phyloP scores from a whole-genome alignment of 1,140 invertebrate species.

The Drosophila murphyi region DNA sequence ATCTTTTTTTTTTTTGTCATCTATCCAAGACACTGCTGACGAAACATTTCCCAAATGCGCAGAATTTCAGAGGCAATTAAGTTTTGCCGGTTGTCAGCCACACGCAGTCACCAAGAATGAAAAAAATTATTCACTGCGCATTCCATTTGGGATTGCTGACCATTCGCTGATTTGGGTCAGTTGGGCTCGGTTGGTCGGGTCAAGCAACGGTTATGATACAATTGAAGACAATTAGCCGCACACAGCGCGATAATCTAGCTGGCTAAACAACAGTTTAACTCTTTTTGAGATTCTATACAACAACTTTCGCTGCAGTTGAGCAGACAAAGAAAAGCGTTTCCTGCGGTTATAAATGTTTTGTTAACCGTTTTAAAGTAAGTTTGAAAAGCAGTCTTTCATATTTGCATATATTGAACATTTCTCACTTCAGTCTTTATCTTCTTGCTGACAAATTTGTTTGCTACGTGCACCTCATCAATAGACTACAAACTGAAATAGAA shows the following conservation, averaged over 20 bases:
- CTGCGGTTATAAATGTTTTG: background rate
- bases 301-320: constrained; percentile 48
- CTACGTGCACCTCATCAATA: constrained; percentile 48
- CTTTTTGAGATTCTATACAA: constrained; percentile 16
- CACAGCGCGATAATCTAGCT: constrained; percentile 3
- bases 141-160: constrained; percentile 41
- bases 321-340: constrained; percentile 25
- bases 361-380: constrained; percentile 1
- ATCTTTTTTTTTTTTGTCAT: constrained; percentile 52
- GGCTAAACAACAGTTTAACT: constrained; percentile 35
- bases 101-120: constrained; percentile 56
- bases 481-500: constrained; percentile 20
- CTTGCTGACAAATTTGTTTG: constrained; percentile 60
- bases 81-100: constrained; percentile 46
- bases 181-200: constrained; percentile 72
- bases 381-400: constrained; percentile 8
- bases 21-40: constrained; percentile 44
- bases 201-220: constrained; percentile 80
- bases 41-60: constrained; percentile 76
- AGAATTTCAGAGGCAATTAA: constrained; percentile 76
- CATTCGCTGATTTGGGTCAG: constrained; percentile 71
- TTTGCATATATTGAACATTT: constrained; percentile 47
- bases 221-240: constrained; percentile 75
- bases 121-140: constrained; percentile 51
- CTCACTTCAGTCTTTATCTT: constrained; percentile 13